phyloP scores from a whole-genome alignment of 1,140 invertebrate genomes.

The Cephus cinctus region DNA sequence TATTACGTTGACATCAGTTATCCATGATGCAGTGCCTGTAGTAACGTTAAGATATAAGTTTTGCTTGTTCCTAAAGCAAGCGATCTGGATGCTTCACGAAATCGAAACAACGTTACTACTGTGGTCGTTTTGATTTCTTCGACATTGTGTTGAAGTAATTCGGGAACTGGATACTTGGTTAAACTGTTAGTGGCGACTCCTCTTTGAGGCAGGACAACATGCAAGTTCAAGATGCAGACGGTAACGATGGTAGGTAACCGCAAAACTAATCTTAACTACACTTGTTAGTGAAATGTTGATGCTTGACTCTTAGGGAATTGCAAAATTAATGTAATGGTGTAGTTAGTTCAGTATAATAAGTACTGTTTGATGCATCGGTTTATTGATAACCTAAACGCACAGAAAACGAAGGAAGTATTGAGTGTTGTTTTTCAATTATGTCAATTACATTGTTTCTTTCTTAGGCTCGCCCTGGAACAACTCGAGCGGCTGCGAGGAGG shows the following conservation, averaged over 20 bases:
- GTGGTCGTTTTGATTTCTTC: too few species aligned
- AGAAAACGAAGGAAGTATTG: too few species aligned
- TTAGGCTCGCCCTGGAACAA: conserved; percentile 55
- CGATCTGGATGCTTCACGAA: too few species aligned
- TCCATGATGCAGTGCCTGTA: too few species aligned
- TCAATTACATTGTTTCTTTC: not conserved
- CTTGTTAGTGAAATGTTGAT: not conserved
- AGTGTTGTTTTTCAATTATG: not conserved
- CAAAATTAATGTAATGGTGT: not conserved
- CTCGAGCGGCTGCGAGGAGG: conserved; percentile 53
- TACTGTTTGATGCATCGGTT: not conserved
- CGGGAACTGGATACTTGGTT: too few species aligned
- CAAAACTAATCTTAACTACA: not conserved
- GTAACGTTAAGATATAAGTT: too few species aligned
- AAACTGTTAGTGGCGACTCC: too few species aligned
- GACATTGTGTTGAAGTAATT: too few species aligned
- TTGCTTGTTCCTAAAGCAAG: too few species aligned
- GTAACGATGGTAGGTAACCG: conserved; percentile 27
- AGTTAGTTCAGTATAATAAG: not conserved
- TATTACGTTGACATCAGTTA: too few species aligned
- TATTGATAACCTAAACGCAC: not conserved
- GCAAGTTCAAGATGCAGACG: conserved; percentile 30
- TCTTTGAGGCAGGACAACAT: conserved; percentile 19
- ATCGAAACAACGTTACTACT: too few species aligned
- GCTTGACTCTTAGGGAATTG: not conserved